A percentile compares a stretch with the other conserved stretches of the same genome.
Evolutionary conservation across 2,797 vertebrate species (phyloP).

Genomic region (Acrossocheilus wenchowensis): DNA sequence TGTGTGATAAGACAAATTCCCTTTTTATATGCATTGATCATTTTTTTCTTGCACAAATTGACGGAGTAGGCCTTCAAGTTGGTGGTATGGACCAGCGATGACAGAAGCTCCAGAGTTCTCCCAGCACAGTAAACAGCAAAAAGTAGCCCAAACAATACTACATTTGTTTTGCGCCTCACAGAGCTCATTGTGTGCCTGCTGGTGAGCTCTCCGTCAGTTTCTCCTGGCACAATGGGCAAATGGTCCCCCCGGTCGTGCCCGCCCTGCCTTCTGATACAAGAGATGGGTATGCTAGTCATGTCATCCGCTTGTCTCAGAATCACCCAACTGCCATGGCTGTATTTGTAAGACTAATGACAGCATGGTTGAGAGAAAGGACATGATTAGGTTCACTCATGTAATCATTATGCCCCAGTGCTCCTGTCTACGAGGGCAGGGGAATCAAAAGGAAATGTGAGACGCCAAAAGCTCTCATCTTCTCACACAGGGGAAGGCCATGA

Average conservation of each 20-base stretch:
- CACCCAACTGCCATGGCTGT: conserved; percentile 45
- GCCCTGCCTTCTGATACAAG: conserved; percentile 18
- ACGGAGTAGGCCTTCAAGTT: conserved; percentile 9
- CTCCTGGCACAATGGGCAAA: conserved; percentile 35
- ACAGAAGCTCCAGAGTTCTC: conserved; percentile 44
- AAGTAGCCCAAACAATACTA: conserved; percentile 60
- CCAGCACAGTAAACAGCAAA: conserved; percentile 53
- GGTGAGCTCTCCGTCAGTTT: conserved; percentile 39
- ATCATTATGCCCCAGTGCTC: conserved; percentile 44
- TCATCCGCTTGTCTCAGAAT: conserved; percentile 51
- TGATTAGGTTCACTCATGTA: conserved; percentile 39
- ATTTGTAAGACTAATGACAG: conserved; percentile 55
- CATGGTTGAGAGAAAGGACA: conserved; percentile 47
- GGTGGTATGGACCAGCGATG: conserved; percentile 20
- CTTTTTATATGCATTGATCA: background rate
- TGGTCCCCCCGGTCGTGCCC: background rate
- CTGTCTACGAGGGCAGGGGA: conserved; percentile 43
- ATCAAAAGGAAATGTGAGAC: conserved; percentile 58
- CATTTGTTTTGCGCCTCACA: conserved; percentile 62
- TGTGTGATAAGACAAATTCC: background rate
- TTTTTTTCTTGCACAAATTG: background rate
- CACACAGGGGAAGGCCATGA: conserved; percentile 37
- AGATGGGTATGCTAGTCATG: conserved; percentile 41
- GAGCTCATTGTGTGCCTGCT: conserved; percentile 54
- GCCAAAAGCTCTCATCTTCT: conserved; percentile 51